Conservation (phyloP, 2,888 invertebrate genomes). For the Plagiodera versicolora region DNA sequence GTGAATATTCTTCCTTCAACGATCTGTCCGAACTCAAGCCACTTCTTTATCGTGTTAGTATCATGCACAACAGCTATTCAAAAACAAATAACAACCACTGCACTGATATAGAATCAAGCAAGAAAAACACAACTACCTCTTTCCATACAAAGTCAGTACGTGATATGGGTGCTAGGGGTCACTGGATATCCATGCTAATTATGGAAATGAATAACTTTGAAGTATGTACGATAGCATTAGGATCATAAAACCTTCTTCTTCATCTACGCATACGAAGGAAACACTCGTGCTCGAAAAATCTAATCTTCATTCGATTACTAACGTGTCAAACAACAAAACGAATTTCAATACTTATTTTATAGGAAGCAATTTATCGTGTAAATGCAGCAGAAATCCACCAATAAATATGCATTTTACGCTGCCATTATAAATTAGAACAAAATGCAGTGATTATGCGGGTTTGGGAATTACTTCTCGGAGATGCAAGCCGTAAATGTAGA, state of each 20-base stretch:
- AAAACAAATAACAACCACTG: slow-evolving; percentile 5
- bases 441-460: slow-evolving; percentile 8
- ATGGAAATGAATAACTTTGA: slow-evolving; percentile 1
- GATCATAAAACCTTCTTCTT: too few species aligned
- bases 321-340: not conserved
- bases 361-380: not conserved
- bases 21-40: not conserved
- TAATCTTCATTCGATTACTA: not conserved
- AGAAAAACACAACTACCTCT: not conserved
- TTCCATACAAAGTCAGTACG: slow-evolving; percentile 3
- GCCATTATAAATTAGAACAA: slow-evolving; percentile 1
- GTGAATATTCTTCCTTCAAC: not conserved
- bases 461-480: slow-evolving; percentile 6
- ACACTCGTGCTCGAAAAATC: not conserved
- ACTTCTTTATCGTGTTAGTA: slow-evolving; percentile 6
- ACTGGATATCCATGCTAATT: slow-evolving; percentile 7
- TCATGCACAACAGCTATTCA: slow-evolving; percentile 18
- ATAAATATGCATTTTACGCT: not conserved
- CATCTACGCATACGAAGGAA: too few species aligned
- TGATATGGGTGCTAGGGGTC: slow-evolving; percentile 17
- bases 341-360: not conserved
- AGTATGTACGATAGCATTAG: not conserved
- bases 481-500: slow-evolving; percentile 17
- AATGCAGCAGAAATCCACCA: not conserved
- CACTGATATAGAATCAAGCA: slow-evolving; percentile 1